Evolutionary conservation across 2,797 vertebrate species (phyloP).

Genomic region (Nasua narica): DNA sequence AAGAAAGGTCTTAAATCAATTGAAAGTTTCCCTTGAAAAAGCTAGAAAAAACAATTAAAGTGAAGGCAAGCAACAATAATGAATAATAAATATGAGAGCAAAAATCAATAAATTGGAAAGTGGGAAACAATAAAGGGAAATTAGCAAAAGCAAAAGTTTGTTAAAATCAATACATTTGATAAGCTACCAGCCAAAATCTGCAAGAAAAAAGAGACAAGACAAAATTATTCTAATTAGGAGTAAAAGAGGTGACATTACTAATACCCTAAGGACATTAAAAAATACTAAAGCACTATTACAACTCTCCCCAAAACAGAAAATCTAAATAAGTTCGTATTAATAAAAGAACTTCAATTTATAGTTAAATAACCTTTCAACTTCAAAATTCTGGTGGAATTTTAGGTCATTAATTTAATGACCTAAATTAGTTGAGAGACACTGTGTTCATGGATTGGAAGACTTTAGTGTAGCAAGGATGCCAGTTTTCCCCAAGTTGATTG

Average conservation of each 20-base stretch:
- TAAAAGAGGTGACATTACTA: not conserved
- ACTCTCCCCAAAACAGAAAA: not conserved
- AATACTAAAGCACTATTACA: not conserved
- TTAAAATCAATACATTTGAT: not conserved
- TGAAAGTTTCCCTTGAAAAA: not conserved
- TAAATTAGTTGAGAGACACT: not conserved
- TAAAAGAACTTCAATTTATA: not conserved
- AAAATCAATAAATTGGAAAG: not conserved
- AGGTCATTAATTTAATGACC: not conserved
- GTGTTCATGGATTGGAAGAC: not conserved
- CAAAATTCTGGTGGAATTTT: not conserved
- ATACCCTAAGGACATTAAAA: not conserved
- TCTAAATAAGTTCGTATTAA: not conserved
- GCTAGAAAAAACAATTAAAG: not conserved
- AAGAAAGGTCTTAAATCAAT: not conserved
- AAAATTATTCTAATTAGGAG: not conserved
- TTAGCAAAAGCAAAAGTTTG: not conserved
- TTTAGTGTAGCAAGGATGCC: not conserved
- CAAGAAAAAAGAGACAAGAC: not conserved
- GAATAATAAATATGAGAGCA: not conserved
- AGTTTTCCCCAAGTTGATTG: not conserved
- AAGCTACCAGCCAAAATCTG: not conserved
- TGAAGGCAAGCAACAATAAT: not conserved
- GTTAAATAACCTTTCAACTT: not conserved
- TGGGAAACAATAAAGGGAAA: not conserved